Evolutionary conservation across 2,797 vertebrate species (phyloP).

Genomic region (Spinibarbus caldwelli): DNA sequence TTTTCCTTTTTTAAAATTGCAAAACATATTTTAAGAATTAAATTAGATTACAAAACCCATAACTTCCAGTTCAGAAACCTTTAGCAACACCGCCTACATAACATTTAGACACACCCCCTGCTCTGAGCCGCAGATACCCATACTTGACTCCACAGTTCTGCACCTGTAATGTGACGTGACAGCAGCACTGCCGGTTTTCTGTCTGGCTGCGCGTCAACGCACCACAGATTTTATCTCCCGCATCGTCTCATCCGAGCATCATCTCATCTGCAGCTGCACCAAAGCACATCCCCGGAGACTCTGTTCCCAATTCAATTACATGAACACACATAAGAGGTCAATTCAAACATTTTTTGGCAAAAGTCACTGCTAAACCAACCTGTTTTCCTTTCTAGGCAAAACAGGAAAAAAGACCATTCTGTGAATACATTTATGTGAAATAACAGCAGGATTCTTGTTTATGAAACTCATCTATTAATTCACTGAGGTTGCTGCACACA

Average conservation of each 20-base stretch:
- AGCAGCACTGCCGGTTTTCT: constrained; percentile 30
- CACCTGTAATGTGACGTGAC: constrained; percentile 34
- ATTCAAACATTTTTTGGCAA: not conserved
- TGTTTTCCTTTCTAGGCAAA: constrained; percentile 19
- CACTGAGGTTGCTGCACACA: not conserved
- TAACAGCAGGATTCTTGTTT: constrained; percentile 5
- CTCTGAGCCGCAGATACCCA: not conserved
- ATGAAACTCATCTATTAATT: constrained; percentile 1
- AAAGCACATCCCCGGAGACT: constrained; percentile 21
- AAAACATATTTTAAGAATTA: not conserved
- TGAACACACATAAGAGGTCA: constrained; percentile 13
- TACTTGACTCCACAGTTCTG: constrained; percentile 15
- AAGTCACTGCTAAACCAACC: constrained; percentile 1
- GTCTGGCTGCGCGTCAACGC: constrained; percentile 12
- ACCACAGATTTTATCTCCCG: constrained; percentile 23
- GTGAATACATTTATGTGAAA: not conserved
- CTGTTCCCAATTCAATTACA: constrained; percentile 36
- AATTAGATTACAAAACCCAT: not conserved
- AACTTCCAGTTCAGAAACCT: not conserved
- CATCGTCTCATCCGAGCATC: constrained; percentile 5
- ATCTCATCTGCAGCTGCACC: constrained; percentile 41
- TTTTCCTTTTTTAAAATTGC: not conserved
- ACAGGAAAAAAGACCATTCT: not conserved
- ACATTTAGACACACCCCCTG: not conserved
- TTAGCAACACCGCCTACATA: not conserved